phyloP scores from a whole-genome alignment of 2,888 invertebrate species.

The Clanis bilineata region DNA sequence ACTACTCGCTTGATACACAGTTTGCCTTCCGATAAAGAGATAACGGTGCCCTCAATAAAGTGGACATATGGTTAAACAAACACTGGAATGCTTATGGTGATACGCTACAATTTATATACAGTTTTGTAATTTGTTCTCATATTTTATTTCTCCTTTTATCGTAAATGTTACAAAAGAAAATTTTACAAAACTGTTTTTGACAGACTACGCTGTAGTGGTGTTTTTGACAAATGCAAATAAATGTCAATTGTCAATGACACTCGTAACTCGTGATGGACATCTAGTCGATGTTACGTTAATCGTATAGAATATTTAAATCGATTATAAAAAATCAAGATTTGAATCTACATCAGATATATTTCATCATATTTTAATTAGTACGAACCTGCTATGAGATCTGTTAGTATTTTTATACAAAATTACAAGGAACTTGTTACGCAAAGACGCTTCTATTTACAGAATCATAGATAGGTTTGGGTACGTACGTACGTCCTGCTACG shows the following conservation, averaged over 20 bases:
- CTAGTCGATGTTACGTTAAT: neutral
- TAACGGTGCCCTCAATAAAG: constrained; percentile 59
- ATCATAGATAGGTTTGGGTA: no score
- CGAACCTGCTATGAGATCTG: no score
- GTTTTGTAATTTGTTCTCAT: constrained; percentile 14
- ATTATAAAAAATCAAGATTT: neutral
- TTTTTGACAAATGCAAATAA: neutral
- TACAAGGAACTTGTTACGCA: no score
- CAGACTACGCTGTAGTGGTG: constrained; percentile 1
- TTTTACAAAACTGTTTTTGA: constrained; percentile 16
- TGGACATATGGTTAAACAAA: constrained; percentile 50
- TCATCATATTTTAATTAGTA: no score
- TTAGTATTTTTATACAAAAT: no score
- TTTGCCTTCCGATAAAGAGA: constrained; percentile 64
- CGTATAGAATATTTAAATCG: neutral
- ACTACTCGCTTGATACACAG: constrained; percentile 38
- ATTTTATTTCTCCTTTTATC: constrained; percentile 5
- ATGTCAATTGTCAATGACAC: neutral
- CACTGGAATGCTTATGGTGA: constrained; percentile 59
- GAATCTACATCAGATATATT: no score
- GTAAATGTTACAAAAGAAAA: constrained; percentile 9
- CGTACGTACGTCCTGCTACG: no score
- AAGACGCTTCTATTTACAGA: no score
- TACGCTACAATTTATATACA: constrained; percentile 9
- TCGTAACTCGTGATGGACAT: neutral